phyloP scores from a whole-genome alignment of 2,888 invertebrate genomes.

The Ryuthela nishihirai region DNA sequence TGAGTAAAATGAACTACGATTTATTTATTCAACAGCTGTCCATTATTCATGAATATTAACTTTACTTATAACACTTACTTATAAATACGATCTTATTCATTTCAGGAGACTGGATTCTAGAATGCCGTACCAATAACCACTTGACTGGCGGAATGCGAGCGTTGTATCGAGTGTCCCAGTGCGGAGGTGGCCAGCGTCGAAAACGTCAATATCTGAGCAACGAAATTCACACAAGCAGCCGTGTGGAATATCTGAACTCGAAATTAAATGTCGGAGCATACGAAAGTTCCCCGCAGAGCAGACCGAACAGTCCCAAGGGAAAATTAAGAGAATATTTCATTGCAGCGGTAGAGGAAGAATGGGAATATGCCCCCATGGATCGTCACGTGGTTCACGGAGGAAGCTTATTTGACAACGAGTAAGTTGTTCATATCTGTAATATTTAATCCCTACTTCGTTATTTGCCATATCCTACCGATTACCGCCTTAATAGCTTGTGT shows the following conservation, averaged over 20 bases:
- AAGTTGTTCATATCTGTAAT: neutral
- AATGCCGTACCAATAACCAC: constrained; percentile 40
- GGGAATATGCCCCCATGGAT: constrained; percentile 31
- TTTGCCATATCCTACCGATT: no score
- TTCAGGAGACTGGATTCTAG: constrained; percentile 40
- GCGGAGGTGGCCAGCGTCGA: constrained; percentile 6
- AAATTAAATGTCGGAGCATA: no score
- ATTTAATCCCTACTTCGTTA: no score
- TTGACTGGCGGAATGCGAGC: constrained; percentile 39
- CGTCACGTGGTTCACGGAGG: constrained; percentile 28
- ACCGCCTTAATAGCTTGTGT: no score
- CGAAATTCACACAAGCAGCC: constrained; percentile 15
- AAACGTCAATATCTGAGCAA: constrained; percentile 16
- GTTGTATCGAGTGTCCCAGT: constrained; percentile 29
- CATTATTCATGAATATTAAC: no score
- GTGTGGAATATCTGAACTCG: constrained; percentile 25
- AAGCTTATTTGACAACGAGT: constrained; percentile 33
- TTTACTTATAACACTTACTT: neutral
- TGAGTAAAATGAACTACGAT: no score
- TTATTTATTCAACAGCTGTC: no score
- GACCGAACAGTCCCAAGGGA: neutral
- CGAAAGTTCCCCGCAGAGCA: neutral
- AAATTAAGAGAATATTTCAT: constrained; percentile 28
- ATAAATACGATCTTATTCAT: neutral
- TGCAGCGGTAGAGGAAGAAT: constrained; percentile 31